phyloP scores from a whole-genome alignment of 2,888 invertebrate genomes.

The Ectemnius cavifrons region DNA sequence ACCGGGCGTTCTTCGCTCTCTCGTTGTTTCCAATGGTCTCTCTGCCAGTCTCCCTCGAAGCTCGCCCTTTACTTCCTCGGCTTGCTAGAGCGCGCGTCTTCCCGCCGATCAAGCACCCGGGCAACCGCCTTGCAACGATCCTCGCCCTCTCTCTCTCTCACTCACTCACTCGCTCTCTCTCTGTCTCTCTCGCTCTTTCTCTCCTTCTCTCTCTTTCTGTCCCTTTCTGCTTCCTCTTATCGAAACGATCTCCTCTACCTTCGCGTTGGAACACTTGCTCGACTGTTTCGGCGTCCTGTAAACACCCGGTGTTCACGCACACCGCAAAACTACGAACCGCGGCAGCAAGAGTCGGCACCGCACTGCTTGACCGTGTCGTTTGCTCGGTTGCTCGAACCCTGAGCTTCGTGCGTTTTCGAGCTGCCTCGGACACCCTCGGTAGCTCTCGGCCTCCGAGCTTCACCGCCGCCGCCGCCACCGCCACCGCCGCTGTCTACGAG shows the following conservation, averaged over 20 bases:
- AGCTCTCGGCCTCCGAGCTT: slow-evolving; percentile 57
- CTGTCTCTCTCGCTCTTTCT: slow-evolving; percentile 6
- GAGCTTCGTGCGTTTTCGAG: slow-evolving; percentile 61
- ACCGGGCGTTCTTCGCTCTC: neutral
- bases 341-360: slow-evolving; percentile 66
- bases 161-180: neutral
- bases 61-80: neutral
- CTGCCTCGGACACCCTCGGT: slow-evolving; percentile 49
- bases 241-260: slow-evolving; percentile 9
- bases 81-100: neutral
- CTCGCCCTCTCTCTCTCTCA: neutral
- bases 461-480: slow-evolving; percentile 39
- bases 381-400: slow-evolving; percentile 59
- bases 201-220: slow-evolving; percentile 16
- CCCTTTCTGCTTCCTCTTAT: slow-evolving; percentile 32
- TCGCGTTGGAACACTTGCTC: slow-evolving; percentile 17
- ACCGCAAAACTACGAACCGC: slow-evolving; percentile 52
- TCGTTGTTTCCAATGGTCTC: neutral
- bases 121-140: neutral
- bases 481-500: slow-evolving; percentile 7
- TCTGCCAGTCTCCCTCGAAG: slow-evolving; percentile 1
- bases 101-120: slow-evolving; percentile 9
- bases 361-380: slow-evolving; percentile 63
- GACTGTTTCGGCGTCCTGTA: slow-evolving; percentile 48
- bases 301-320: slow-evolving; percentile 56